Percentiles rank a stretch among this genome's conserved stretches.
Evolutionary conservation across 2,797 vertebrate species (phyloP).

Genomic region (Enteromius anoplus): DNA sequence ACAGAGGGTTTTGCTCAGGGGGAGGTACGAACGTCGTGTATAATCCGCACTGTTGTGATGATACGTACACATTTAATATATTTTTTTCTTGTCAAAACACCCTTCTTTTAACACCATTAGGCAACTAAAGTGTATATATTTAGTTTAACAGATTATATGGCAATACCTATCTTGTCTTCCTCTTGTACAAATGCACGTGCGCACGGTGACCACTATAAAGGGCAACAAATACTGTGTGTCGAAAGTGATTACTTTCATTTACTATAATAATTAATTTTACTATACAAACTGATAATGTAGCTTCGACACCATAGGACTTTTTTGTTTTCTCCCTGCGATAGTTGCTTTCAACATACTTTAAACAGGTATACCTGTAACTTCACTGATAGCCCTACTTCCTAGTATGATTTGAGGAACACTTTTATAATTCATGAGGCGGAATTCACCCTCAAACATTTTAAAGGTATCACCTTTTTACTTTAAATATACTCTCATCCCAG

Average conservation of each 20-base stretch:
- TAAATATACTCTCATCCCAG: not conserved
- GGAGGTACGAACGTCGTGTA: too few relatives aligned
- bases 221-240: not conserved
- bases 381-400: not conserved
- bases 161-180: not conserved
- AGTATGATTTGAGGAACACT: not conserved
- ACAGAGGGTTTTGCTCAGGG: too few relatives aligned
- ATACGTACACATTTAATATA: not conserved
- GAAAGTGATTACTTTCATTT: not conserved
- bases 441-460: not conserved
- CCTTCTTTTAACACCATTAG: not conserved
- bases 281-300: not conserved
- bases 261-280: not conserved
- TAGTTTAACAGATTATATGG: not conserved
- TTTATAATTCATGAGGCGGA: not conserved
- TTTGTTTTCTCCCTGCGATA: not conserved
- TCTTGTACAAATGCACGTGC: not conserved
- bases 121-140: not conserved
- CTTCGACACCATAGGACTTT: too few relatives aligned
- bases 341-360: not conserved
- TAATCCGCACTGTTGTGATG: not conserved
- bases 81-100: not conserved
- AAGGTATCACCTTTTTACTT: not conserved
- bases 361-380: not conserved
- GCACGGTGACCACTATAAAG: slow-evolving; percentile 7